phyloP scores from a whole-genome alignment of 2,113 vertebrate genomes.

The Sceloporus undulatus region DNA sequence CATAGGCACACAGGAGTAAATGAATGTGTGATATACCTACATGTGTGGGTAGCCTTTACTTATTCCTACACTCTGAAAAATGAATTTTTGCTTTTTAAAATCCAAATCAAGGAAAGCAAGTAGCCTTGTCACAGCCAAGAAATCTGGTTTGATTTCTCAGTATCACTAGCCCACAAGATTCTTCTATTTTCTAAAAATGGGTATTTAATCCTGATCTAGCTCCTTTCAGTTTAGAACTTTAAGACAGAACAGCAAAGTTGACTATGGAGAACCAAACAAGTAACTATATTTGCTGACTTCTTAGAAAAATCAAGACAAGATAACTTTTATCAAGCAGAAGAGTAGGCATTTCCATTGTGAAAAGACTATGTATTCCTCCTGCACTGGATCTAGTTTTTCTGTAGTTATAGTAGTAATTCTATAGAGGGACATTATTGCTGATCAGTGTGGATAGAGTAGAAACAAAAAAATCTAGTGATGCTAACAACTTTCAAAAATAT shows the following conservation, averaged over 20 bases:
- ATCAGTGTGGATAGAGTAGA: constrained; percentile 55
- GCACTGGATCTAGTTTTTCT: constrained; percentile 64
- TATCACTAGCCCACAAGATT: neutral
- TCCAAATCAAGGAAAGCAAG: constrained; percentile 55
- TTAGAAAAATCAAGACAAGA: constrained; percentile 9
- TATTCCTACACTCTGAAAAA: constrained; percentile 65
- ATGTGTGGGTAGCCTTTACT: constrained; percentile 65
- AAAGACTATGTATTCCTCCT: constrained; percentile 53
- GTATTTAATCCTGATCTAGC: neutral
- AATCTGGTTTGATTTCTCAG: neutral
- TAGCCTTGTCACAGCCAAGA: neutral
- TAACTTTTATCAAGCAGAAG: constrained; percentile 68
- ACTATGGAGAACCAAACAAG: neutral
- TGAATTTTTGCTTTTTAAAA: constrained; percentile 66
- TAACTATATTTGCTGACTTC: neutral
- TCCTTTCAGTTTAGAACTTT: neutral
- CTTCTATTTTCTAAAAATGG: neutral
- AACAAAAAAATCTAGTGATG: constrained; percentile 64
- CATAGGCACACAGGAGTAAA: constrained; percentile 71
- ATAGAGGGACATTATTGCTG: constrained; percentile 70
- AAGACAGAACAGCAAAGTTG: neutral
- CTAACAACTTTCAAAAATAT: constrained; percentile 51
- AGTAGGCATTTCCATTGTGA: constrained; percentile 52
- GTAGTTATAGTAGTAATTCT: constrained; percentile 56
- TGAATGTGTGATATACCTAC: constrained; percentile 69